A percentile compares a stretch with the other conserved stretches of the same genome.
Conservation (phyloP, 1,140 invertebrate genomes). For the Centruroides vittatus region DNA sequence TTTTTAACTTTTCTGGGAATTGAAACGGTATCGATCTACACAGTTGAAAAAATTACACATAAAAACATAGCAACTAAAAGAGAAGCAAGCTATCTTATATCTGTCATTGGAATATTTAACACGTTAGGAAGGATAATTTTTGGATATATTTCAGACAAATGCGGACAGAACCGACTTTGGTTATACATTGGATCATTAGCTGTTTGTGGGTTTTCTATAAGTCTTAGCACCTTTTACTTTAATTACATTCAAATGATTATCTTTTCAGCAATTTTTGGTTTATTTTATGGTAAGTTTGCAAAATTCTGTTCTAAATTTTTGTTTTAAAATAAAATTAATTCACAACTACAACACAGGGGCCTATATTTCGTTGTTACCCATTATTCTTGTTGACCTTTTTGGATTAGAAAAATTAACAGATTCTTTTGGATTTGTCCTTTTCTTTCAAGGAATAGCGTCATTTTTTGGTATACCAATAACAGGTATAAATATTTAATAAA, state of each 20-base stretch:
- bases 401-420: constrained; percentile 32
- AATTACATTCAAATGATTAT: constrained; percentile 51
- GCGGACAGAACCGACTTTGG: constrained; percentile 71
- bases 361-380: constrained; percentile 33
- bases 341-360: constrained; percentile 23
- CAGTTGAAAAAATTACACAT: constrained; percentile 48
- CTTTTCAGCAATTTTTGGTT: constrained; percentile 68
- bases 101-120: constrained; percentile 67
- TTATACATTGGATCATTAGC: constrained; percentile 79
- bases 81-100: constrained; percentile 47
- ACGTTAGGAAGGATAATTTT: constrained; percentile 72
- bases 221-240: constrained; percentile 51
- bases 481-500: constrained; percentile 12
- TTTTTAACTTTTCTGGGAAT: constrained; percentile 93
- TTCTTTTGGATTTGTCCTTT: constrained; percentile 31
- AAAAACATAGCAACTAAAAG: constrained; percentile 37
- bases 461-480: constrained; percentile 31
- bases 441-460: constrained; percentile 34
- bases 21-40: constrained; percentile 81
- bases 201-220: constrained; percentile 50
- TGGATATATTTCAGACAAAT: constrained; percentile 71
- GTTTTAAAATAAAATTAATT: not conserved
- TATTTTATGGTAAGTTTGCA: constrained; percentile 45
- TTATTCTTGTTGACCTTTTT: constrained; percentile 23
- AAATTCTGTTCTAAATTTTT: too few relatives aligned